A percentile compares a stretch with the other conserved stretches of the same genome.
Conservation (phyloP, 2,888 invertebrate genomes). For the Eupelmus urozonus region DNA sequence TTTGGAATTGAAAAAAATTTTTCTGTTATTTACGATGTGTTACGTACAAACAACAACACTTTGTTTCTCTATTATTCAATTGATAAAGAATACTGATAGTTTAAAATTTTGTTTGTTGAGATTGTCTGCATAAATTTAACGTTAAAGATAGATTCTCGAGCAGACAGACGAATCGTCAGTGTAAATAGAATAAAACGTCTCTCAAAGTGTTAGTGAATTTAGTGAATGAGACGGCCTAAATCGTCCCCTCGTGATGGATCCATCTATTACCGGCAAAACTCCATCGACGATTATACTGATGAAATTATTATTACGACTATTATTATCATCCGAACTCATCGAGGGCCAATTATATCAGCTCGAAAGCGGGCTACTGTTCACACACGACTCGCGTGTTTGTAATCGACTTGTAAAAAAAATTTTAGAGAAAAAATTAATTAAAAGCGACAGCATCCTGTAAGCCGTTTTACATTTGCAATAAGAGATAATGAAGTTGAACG, state of each 20-base stretch:
- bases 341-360: slow-evolving; percentile 56
- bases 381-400: slow-evolving; percentile 25
- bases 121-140: too few species aligned
- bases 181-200: slow-evolving; percentile 12
- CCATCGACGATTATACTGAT: not conserved
- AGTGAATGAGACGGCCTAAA: slow-evolving; percentile 25
- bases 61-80: too few species aligned
- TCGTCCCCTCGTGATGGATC: slow-evolving; percentile 5
- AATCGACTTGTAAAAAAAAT: slow-evolving; percentile 48
- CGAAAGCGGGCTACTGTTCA: slow-evolving; percentile 37
- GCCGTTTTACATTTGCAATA: slow-evolving; percentile 39
- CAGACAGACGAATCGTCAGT: not conserved
- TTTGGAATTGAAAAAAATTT: too few species aligned
- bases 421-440: not conserved
- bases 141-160: not conserved
- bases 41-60: too few species aligned
- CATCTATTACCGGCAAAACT: not conserved
- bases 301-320: not conserved
- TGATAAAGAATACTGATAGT: too few species aligned
- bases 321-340: slow-evolving; percentile 43
- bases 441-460: slow-evolving; percentile 7
- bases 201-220: slow-evolving; percentile 37
- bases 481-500: slow-evolving; percentile 32
- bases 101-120: too few species aligned
- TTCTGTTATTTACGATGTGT: too few species aligned